Base-by-base conservation (phyloP, 1,140 invertebrate species). In the Meloidogyne hapla region DNA sequence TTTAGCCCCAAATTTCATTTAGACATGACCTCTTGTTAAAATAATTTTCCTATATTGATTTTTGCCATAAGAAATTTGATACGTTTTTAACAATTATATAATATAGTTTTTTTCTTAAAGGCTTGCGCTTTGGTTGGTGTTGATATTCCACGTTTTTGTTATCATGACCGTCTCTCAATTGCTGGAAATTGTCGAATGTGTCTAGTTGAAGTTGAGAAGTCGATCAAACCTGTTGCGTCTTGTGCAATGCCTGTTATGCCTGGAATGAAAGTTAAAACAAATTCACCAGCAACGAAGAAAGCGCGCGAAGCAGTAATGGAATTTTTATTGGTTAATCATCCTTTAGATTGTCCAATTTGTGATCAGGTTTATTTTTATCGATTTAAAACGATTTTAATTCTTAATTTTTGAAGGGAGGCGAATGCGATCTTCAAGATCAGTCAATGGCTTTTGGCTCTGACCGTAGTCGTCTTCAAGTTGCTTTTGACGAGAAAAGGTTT, bases 231-330 rank as follows among this genome's bases (percentile, higher is more conserved):
- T 8, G 93, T 98, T n/a, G 97, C 97, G 65, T 96, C 96, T 9
- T 99, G 96, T 89, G 96, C 97, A 1, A 99, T 99, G 96, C 97
- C 97, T 18, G 96, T 99, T 0, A 98, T 99, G 94, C 98, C 98
- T 89, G 97, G 96, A 70, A 91, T 91, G 94, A 91, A 92, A 81
- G 92, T 99, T 13, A 98, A 99, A 89, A 99, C 97, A 23, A 94
- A 99, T 87, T 99, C 96, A 0, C 93, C 95, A 80, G 90, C 97
- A 87, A 96, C 95, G 0, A 91, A 92, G 66, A 95, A 94, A 89
- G 97, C 96, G 10, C 91, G 96, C 61, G 90, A 91, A 89, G 96
- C 96, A 82, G 96, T 99, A 4, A 99, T 99, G 96, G 96, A 99
- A 89, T 99, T 99, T 87, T 89, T 99, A 40, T 89, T 99, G 13